These are phyloP conservation scores for Papilio machaon DNA, from an alignment of 1,140 invertebrate species.

Conservation along the genomic window DNA sequence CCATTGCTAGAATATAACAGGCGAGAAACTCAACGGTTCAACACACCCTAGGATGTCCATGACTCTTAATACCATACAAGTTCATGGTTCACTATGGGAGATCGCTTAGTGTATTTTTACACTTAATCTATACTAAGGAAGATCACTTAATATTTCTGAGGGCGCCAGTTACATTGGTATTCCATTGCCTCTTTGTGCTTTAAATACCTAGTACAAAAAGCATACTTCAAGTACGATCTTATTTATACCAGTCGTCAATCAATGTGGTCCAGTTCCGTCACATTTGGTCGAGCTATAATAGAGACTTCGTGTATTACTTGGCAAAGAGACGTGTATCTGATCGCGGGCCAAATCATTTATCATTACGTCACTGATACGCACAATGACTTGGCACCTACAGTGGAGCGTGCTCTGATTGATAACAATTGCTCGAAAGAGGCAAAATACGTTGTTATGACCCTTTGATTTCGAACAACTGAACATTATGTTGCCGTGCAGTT, in stretches of 20 bases:
- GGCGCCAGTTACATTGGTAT: too few species aligned
- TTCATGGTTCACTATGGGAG: too few species aligned
- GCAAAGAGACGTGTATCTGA: neutral
- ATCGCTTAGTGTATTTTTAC: too few species aligned
- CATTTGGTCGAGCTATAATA: neutral
- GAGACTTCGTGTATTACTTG: conserved; percentile 2
- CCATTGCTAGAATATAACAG: neutral
- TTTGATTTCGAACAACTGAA: too few species aligned
- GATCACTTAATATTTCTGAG: too few species aligned
- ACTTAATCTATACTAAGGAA: too few species aligned
- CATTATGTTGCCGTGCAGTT: too few species aligned
- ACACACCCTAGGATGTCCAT: too few species aligned
- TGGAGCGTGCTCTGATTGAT: neutral
- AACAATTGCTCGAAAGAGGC: neutral
- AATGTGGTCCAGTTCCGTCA: conserved; percentile 13
- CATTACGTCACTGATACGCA: conserved; percentile 17
- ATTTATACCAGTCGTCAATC: conserved; percentile 14
- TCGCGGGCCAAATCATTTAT: conserved; percentile 1
- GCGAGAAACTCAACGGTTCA: too few species aligned
- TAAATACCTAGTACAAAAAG: neutral
- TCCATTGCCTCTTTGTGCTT: neutral
- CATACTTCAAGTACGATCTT: neutral
- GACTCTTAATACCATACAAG: too few species aligned
- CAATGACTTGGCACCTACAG: neutral
- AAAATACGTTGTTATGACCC: neutral